Evolutionary conservation across 2,888 invertebrate genomes (phyloP).

Genomic region (Cabera pusaria): DNA sequence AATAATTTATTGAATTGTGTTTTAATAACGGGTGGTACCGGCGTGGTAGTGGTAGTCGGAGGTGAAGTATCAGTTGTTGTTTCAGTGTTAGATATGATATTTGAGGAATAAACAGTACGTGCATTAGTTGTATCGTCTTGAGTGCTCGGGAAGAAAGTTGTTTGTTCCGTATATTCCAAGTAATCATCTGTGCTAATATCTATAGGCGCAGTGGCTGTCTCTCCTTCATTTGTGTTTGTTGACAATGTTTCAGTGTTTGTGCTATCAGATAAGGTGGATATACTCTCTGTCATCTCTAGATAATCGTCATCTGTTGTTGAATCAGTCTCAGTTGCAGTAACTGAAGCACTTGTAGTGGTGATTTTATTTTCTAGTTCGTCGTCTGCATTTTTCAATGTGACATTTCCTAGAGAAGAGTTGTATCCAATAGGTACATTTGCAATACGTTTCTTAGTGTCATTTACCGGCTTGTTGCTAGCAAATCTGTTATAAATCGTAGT

Average conservation of each 20-base stretch:
- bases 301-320: conserved; percentile 67
- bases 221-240: conserved; percentile 49
- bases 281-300: conserved; percentile 55
- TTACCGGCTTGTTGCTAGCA: conserved; percentile 50
- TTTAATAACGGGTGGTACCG: conserved; percentile 63
- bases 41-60: conserved; percentile 41
- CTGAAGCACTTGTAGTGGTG: conserved; percentile 39
- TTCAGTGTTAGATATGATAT: conserved; percentile 32
- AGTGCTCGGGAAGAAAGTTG: conserved; percentile 56
- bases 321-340: conserved; percentile 38
- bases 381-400: conserved; percentile 31
- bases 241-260: conserved; percentile 48
- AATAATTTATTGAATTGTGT: conserved; percentile 84
- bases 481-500: conserved; percentile 60
- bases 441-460: conserved; percentile 64
- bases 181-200: conserved; percentile 69
- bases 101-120: conserved; percentile 42
- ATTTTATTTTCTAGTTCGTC: conserved; percentile 40
- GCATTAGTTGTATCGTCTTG: conserved; percentile 43
- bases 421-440: conserved; percentile 74
- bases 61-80: conserved; percentile 37
- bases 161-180: conserved; percentile 58
- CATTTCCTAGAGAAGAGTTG: conserved; percentile 38
- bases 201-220: conserved; percentile 57
- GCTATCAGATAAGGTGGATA: conserved; percentile 44